Base-by-base conservation (phyloP, 1,140 invertebrate genomes). In the Thrips palmi region DNA sequence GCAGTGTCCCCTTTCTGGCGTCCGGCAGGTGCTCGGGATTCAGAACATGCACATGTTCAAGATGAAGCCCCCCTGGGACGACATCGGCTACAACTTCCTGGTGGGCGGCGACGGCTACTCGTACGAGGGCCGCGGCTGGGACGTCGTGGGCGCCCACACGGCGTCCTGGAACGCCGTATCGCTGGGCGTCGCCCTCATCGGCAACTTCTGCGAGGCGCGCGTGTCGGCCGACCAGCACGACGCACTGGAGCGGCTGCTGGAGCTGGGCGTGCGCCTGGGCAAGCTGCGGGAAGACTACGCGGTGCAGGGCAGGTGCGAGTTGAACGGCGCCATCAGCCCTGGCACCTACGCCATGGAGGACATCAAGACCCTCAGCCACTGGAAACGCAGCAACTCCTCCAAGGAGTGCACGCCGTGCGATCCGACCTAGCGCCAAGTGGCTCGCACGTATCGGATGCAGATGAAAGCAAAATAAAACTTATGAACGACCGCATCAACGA, bases 161-260 rank as follows among this genome's bases (percentile, higher is more conserved):
- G 54, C 63, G 12, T 60, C 61, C 1, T 77, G 74, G 46, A 81
- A 83, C 48, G 46, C 45, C 3, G 67, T 59, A 33, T 66, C 68
- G 23, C 62, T 77, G 18, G 75, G 71, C 22, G 70, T 81, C 28
- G 68, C 64, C 2, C 68, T 81, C 37, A 69, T 84, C 37, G 79
- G 80, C 0, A 68, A 63, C 3, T 78, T 65, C 45, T n/a, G 23
- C 36, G 8, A 25, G 33, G 27, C 51, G 49, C 5, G 33, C 40
- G 5, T 12, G 43, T 23, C 23, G 37, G 18, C 50, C 51, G 38
- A 29, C 54, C 3, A n/a, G n/a, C n/a, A n/a, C n/a, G n/a, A 39
- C n/a, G 51, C 52, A 41, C 55, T 56, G 14, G 49, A 56, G 38
- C 49, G 49, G 37, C 45, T 65, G 3, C 47, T 65, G 20, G 43